Evolutionary conservation across 2,888 invertebrate species (phyloP), one percentile per base, ranked within the genome.

Genomic region (Folsomia manolachei): DNA sequence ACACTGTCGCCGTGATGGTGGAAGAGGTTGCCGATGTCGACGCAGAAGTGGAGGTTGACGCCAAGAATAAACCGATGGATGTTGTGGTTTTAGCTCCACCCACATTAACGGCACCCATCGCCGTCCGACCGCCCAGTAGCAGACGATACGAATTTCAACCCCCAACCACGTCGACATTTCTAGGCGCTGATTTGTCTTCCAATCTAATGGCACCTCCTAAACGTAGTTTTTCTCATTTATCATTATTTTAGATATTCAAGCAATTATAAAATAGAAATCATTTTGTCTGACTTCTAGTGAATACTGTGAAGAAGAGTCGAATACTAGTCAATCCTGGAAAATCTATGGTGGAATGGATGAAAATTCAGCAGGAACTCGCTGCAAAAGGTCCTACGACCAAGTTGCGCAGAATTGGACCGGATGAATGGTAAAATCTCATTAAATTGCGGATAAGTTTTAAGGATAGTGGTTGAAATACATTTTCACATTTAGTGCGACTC

Each of bases 281-380:
- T 69, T 69, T 39, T 51, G n/a, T 7, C 1, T 26, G n/a, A n/a
- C n/a, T n/a, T n/a, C n/a, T 27, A 72, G 72, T 66, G 14, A 71
- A 69, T 14, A 64, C 63, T 2, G 75, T 72, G 11, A 75, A 72
- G 63, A 75, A 75, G 19, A 71, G 69, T 21, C 60, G 71, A 23
- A 52, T 56, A 56, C 25, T 75, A 23, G 75, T 77, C 2, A 73
- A 66, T 39, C 75, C 74, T 18, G 77, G 77, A 19, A 77, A 75
- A 65, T 75, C 75, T 18, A 77, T 77, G 77, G 75, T 77, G 19
- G 71, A 77, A 68, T 77, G 77, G 77, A 77, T 77, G 77, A 70
- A 67, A 27, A 24, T 71, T 4, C 75, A 75, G 25, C 56, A 56
- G n/a, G 56, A 56, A 21, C 19, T 56, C 4, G 26, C 52, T 18